Evolutionary conservation across 2,113 vertebrate species (phyloP), one percentile per base, ranked within the genome.

Genomic region (Muscicapa adusta): DNA sequence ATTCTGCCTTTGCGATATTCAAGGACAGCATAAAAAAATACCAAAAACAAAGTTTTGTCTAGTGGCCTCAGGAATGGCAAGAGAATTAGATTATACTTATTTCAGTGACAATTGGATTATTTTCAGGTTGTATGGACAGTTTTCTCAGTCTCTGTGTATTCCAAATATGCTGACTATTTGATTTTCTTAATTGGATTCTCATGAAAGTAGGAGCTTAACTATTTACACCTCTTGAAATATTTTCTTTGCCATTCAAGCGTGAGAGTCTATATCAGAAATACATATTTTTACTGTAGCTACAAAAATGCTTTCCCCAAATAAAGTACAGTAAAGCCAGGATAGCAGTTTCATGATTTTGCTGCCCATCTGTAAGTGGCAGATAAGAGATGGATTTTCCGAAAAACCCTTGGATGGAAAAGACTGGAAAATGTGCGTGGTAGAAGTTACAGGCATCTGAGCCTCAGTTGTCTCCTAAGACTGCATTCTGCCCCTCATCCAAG

Each of bases 111-210:
- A 63, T 31, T 92, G 63, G 67, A 85, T 93, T 91, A 70, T 88
- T 61, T 88, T 63, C 60, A 91, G 40, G 12, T 42, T 82, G 4
- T 45, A 92, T 36, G 89, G 57, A 70, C 62, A 61, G 83, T 94
- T 95, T 96, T 95, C 78, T 85, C 19, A 70, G 74, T 90, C 26
- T 71, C 51, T 89, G 13, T 92, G 14, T 84, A 23, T 33, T 91
- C 66, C 40, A 94, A 94, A 94, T 83, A 36, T 10, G 1, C 5
- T 14, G 5, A 29, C 2, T 77, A 36, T 94, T 97, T 95, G 50
- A 66, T 88, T 92, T 93, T 62, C 71, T 67, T 67, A 67, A 94
- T 45, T 94, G 33, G 62, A 62, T 88, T 95, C 54, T 31, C 6
- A 62, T 36, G 12, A 87, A 70, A 70, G 89, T 54, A 85, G 22